These are phyloP conservation scores for Actenoides hombroni DNA, from an alignment of 2,113 vertebrate genomes.

Conservation along the genomic window DNA sequence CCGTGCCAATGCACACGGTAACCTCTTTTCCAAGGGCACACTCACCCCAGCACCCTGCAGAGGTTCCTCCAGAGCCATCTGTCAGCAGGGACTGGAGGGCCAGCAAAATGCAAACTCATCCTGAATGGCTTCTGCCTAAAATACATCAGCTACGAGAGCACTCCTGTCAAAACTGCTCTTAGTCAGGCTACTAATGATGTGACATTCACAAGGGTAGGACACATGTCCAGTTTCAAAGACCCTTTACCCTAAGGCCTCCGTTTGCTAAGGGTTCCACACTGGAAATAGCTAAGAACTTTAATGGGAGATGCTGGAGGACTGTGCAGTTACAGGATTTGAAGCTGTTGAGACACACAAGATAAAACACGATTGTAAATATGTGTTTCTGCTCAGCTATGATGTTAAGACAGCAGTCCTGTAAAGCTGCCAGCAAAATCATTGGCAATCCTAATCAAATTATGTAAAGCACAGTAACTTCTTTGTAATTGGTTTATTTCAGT, in stretches of 20 bases:
- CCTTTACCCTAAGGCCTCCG: not conserved
- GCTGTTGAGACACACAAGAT: not conserved
- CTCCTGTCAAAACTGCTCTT: not conserved
- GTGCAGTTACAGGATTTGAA: not conserved
- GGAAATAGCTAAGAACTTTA: not conserved
- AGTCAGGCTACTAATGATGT: not conserved
- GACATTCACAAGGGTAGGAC: not conserved
- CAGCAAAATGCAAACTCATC: not conserved
- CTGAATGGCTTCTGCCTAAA: not conserved
- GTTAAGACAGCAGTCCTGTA: not conserved
- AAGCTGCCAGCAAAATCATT: not conserved
- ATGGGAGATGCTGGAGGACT: not conserved
- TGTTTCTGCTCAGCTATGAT: not conserved
- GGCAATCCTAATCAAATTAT: not conserved
- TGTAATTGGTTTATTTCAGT: not conserved
- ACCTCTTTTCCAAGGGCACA: not conserved
- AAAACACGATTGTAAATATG: not conserved
- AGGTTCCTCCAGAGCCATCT: not conserved
- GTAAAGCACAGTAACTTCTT: not conserved
- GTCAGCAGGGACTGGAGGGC: not conserved
- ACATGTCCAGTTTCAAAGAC: not conserved
- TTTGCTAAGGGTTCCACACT: not conserved
- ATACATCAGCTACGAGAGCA: not conserved
- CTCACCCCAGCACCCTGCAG: not conserved
- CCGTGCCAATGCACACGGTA: fast-evolving